Evolutionary conservation across 2,888 invertebrate species (phyloP), one percentile per base, ranked within the genome.

Genomic region (Stenodera caucasica): DNA sequence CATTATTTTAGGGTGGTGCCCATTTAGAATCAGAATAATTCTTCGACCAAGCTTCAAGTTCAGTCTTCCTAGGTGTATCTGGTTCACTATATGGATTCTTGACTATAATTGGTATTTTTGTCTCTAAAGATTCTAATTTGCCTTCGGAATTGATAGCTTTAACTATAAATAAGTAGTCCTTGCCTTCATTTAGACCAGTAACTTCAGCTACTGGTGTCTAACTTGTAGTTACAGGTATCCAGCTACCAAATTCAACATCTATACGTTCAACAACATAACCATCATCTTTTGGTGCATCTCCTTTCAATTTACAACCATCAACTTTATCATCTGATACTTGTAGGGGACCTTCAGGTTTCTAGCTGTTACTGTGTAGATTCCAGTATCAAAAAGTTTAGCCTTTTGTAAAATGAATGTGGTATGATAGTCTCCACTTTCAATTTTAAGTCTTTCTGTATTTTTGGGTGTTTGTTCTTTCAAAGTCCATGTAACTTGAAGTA

Each of bases 91-190:
- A 99, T 60, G 98, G 98, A 87, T 99, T 98, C 82, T 98, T 99
- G 18, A 98, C 98, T 1, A 92, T 89, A 0, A 90, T 93, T n/a
- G 96, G 90, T 29, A 88, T 84, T 29, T 94, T 92, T 0, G 96
- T 96, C 57, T 94, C 92, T 60, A 98, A 81, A n/a, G 98, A 98
- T 72, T 98, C 98, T 0, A 97, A 97, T 80, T 95, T 95, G 18
- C 99, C 99, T 80, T 98, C 96, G 21, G 92, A 88, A 76, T 98
- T 98, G 33, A 97, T 91, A 14, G 99, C 99, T 77, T 95, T 95
- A 0, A 99, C 98, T 61, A 99, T 86, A 88, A 99, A 99, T 82
- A 94, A 87, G 81, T 99, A 99, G 76, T 97, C 94, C 80, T 98
- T 96, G 71, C 98, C 98, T 83, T 98, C 98, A 68, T 94, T 94